Percentiles rank a stretch among this genome's conserved stretches.
Evolutionary conservation across 1,140 invertebrate species (phyloP).

Genomic region (Plodia interpunctella): DNA sequence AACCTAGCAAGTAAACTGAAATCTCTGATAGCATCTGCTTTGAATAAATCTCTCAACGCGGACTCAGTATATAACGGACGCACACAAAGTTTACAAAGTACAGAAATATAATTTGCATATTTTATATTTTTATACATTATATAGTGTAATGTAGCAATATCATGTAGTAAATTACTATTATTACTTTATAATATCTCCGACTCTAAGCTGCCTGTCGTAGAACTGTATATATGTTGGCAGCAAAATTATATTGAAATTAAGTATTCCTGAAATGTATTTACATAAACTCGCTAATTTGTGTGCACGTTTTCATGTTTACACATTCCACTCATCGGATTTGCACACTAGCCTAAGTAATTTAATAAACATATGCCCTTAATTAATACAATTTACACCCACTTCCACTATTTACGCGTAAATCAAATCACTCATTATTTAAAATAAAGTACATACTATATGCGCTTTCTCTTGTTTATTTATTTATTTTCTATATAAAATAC

Average conservation of each 20-base stretch:
- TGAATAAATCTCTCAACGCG: conserved; percentile 55
- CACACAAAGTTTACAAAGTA: conserved; percentile 19
- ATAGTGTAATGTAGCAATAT: too few species aligned
- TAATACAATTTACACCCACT: background rate
- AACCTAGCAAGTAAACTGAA: conserved; percentile 28
- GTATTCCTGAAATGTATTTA: too few species aligned
- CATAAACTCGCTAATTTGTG: background rate
- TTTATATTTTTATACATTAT: too few species aligned
- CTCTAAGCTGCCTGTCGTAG: too few species aligned
- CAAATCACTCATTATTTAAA: too few species aligned
- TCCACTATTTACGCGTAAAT: background rate
- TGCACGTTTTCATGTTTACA: conserved; percentile 39
- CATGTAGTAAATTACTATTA: too few species aligned
- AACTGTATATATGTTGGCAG: too few species aligned
- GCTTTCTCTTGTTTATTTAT: too few species aligned
- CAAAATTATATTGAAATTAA: too few species aligned
- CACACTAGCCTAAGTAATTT: conserved; percentile 38
- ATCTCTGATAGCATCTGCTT: conserved; percentile 26
- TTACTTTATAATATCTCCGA: too few species aligned
- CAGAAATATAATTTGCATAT: conserved; percentile 13
- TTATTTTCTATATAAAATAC: too few species aligned
- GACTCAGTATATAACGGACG: conserved; percentile 24
- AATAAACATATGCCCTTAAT: conserved; percentile 47
- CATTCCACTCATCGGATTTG: conserved; percentile 48
- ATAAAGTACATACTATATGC: too few species aligned